phyloP scores from a whole-genome alignment of 1,140 invertebrate genomes.

The Hyphantria cunea region DNA sequence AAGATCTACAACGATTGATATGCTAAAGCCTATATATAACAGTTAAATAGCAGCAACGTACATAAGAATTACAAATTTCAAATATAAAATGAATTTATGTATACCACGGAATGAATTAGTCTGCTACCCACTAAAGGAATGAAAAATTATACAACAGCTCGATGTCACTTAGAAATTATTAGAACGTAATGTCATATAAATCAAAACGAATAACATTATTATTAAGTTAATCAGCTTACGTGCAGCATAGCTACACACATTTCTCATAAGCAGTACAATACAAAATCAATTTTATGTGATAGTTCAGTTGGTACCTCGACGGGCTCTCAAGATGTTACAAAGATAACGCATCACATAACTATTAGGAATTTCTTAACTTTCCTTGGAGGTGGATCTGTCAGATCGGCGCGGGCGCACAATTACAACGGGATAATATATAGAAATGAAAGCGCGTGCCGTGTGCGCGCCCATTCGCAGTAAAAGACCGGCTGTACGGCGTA shows the following conservation, averaged over 20 bases:
- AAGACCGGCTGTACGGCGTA: conserved; percentile 43
- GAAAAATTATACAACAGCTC: conserved; percentile 19
- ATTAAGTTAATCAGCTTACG: conserved; percentile 28
- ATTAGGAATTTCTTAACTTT: conserved; percentile 31
- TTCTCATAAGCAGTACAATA: conserved; percentile 20
- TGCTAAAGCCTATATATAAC: conserved; percentile 7
- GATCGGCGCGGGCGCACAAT: conserved; percentile 21
- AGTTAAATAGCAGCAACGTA: conserved; percentile 5
- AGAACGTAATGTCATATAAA: conserved; percentile 18
- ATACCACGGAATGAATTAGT: conserved; percentile 21
- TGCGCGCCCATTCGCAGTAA: conserved; percentile 24
- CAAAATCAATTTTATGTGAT: conserved; percentile 26
- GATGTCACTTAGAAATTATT: conserved; percentile 27
- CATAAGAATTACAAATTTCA: conserved; percentile 3
- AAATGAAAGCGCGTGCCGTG: conserved; percentile 33
- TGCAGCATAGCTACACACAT: conserved; percentile 9
- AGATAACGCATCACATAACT: conserved; percentile 28
- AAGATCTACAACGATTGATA: conserved; percentile 10
- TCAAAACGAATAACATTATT: conserved; percentile 18
- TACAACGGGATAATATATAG: conserved; percentile 33
- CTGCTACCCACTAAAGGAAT: conserved; percentile 12
- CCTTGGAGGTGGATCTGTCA: conserved; percentile 17
- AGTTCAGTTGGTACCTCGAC: conserved; percentile 17
- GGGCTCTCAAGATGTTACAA: conserved; percentile 25
- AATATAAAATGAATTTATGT: conserved; percentile 17